Percentiles rank a stretch among this genome's conserved stretches.
phyloP scores from a whole-genome alignment of 2,113 vertebrate species.

The Gavia stellata region DNA sequence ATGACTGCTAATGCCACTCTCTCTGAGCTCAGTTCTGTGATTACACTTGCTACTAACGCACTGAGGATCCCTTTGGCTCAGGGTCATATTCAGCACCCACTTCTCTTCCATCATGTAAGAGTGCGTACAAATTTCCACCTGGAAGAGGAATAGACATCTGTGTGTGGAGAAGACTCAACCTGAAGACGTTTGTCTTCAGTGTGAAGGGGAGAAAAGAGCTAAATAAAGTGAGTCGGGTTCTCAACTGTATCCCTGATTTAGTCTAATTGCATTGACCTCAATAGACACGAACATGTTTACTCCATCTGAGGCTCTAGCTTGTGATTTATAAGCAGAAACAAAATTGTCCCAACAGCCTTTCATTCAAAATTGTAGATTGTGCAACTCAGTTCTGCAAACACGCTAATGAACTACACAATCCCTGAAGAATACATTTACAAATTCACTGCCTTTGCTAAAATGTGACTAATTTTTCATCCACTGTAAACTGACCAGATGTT shows the following conservation, averaged over 20 bases:
- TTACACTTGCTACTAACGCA: neutral
- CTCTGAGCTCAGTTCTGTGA: neutral
- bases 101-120: neutral
- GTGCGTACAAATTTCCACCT: neutral
- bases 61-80: neutral
- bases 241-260: neutral
- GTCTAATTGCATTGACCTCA: neutral
- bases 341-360: neutral
- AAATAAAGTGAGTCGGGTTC: neutral
- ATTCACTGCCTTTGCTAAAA: neutral
- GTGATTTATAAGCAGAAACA: neutral
- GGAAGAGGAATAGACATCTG: neutral
- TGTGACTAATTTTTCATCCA: neutral
- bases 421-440: neutral
- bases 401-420: fast-evolving
- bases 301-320: neutral
- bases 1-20: neutral
- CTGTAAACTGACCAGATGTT: constrained; percentile 21
- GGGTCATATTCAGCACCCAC: neutral
- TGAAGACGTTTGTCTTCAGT: neutral
- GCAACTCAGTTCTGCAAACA: neutral
- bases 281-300: neutral
- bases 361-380: neutral
- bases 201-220: neutral
- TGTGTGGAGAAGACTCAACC: neutral